These are phyloP conservation scores for Norana najaformis DNA, from an alignment of 2,888 invertebrate genomes.

Conservation along the genomic window DNA sequence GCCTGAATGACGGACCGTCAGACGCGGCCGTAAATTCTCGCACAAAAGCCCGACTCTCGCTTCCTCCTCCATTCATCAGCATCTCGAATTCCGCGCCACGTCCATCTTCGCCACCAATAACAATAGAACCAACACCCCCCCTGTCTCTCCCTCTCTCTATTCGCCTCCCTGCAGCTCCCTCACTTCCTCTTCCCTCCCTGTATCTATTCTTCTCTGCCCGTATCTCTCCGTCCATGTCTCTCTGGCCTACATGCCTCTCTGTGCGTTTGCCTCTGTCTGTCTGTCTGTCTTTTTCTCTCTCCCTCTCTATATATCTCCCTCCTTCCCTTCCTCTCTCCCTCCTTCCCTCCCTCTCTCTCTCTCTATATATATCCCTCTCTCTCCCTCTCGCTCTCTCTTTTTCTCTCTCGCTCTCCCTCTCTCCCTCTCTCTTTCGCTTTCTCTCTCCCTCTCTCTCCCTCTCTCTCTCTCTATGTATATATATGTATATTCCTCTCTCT, in stretches of 20 bases:
- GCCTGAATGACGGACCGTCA: background rate
- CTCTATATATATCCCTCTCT: too few species aligned
- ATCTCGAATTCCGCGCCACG: conserved; percentile 13
- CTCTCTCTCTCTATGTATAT: too few species aligned
- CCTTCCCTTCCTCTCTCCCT: background rate
- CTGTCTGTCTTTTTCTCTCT: background rate
- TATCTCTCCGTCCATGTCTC: background rate
- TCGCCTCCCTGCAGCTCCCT: too few species aligned
- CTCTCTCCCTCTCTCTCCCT: too few species aligned
- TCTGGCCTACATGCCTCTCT: background rate
- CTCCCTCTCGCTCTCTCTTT: background rate
- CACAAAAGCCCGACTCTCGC: background rate
- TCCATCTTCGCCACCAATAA: background rate
- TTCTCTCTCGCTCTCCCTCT: too few species aligned
- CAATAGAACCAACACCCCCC: background rate
- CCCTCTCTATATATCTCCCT: background rate
- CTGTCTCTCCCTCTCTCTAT: background rate
- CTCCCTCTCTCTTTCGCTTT: too few species aligned
- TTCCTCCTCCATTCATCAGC: background rate
- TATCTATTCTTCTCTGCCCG: background rate
- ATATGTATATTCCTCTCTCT: background rate
- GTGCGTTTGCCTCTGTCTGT: background rate
- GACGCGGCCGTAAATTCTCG: background rate
- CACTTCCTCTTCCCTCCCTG: background rate
- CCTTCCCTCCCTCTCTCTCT: background rate